phyloP scores from a whole-genome alignment of 2,888 invertebrate genomes.

The Amorpha juglandis region DNA sequence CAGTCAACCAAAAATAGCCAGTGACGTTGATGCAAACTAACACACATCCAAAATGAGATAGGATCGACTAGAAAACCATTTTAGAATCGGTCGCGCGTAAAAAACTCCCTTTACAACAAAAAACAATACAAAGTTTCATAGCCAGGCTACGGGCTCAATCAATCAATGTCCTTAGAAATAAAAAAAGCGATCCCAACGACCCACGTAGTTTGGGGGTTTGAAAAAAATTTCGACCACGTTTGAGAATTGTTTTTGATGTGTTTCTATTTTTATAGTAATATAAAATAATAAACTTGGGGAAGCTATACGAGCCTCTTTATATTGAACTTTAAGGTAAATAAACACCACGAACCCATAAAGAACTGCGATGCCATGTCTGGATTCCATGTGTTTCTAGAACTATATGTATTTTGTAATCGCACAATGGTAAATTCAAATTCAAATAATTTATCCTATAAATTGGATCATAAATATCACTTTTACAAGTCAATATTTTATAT shows the following conservation, averaged over 20 bases:
- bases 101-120: conserved; percentile 59
- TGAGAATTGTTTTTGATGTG: conserved; percentile 69
- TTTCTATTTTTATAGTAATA: conserved; percentile 31
- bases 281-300: conserved; percentile 8
- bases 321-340: not conserved
- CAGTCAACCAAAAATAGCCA: conserved; percentile 33
- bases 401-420: too few relatives aligned
- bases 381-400: too few relatives aligned
- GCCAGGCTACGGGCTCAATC: conserved; percentile 78
- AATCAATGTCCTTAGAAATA: conserved; percentile 82
- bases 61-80: conserved; percentile 69
- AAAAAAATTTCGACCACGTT: conserved; percentile 64
- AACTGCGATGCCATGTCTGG: too few relatives aligned
- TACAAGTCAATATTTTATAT: too few relatives aligned
- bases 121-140: conserved; percentile 77
- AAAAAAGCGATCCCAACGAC: conserved; percentile 73
- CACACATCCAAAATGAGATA: conserved; percentile 73
- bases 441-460: too few relatives aligned
- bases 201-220: conserved; percentile 76
- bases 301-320: not conserved
- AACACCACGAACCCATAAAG: not conserved
- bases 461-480: too few relatives aligned
- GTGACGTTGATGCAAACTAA: conserved; percentile 34
- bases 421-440: too few relatives aligned
- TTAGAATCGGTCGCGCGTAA: conserved; percentile 52